Conservation (phyloP, 2,888 invertebrate genomes). For the Lasioglossum calceatum region DNA sequence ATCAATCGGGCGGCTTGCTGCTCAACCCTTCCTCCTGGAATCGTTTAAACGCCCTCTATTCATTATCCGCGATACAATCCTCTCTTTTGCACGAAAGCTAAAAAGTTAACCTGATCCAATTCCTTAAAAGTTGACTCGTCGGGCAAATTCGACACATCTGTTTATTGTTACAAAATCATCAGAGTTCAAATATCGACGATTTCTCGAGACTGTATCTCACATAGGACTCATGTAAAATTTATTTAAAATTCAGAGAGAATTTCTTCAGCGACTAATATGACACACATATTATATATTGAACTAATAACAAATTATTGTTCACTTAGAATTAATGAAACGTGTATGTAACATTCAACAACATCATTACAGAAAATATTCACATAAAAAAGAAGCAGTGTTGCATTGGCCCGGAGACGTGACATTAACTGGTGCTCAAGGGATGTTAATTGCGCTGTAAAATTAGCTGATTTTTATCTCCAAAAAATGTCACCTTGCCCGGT, state of each 20-base stretch:
- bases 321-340: too few relatives aligned
- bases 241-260: too few relatives aligned
- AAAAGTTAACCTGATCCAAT: neutral
- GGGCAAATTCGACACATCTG: too few relatives aligned
- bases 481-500: neutral
- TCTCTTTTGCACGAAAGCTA: neutral
- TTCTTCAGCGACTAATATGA: too few relatives aligned
- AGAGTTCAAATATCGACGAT: too few relatives aligned
- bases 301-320: too few relatives aligned
- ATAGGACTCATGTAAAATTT: too few relatives aligned
- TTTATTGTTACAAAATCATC: too few relatives aligned
- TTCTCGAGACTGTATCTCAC: too few relatives aligned
- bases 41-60: conserved; percentile 9
- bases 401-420: neutral
- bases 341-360: too few relatives aligned
- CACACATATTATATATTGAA: too few relatives aligned
- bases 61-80: neutral
- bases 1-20: neutral
- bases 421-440: neutral
- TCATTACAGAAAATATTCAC: too few relatives aligned
- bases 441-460: neutral
- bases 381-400: neutral
- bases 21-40: neutral
- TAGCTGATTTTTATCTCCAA: neutral
- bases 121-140: neutral